Conservation (phyloP, 2,113 vertebrate species). For the Trochalopteron elliotii region DNA sequence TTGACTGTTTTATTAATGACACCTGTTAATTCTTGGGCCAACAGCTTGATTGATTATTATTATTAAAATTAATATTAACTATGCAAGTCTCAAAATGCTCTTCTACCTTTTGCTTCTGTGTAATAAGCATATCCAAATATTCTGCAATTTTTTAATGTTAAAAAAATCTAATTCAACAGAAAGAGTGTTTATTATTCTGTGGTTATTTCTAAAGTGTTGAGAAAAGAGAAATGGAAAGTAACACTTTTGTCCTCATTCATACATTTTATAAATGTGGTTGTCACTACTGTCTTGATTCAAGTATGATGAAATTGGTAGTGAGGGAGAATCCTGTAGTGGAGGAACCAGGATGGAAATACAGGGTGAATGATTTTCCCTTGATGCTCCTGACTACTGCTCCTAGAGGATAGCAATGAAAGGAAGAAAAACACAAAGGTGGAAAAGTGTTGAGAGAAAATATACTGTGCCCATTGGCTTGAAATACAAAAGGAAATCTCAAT, state of each 20-base stretch:
- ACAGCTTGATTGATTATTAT: background rate
- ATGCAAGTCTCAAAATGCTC: background rate
- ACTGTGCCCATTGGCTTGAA: background rate
- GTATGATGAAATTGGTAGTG: background rate
- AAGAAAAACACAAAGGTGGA: background rate
- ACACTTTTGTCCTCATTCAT: background rate
- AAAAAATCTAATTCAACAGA: background rate
- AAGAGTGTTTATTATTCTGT: background rate
- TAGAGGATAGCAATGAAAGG: accelerated
- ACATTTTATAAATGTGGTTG: background rate
- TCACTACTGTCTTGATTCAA: background rate
- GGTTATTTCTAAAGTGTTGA: background rate
- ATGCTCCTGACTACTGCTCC: background rate
- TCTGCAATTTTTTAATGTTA: background rate
- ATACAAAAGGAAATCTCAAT: background rate
- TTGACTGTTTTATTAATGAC: background rate
- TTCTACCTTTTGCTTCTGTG: background rate
- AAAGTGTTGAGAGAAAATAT: background rate
- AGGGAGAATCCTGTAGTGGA: background rate
- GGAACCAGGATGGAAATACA: background rate
- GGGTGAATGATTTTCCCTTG: background rate
- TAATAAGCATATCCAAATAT: background rate
- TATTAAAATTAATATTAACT: background rate
- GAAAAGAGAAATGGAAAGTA: background rate
- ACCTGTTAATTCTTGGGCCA: background rate